Conservation (phyloP, 1,140 invertebrate genomes). For the Odontomachus brunneus region DNA sequence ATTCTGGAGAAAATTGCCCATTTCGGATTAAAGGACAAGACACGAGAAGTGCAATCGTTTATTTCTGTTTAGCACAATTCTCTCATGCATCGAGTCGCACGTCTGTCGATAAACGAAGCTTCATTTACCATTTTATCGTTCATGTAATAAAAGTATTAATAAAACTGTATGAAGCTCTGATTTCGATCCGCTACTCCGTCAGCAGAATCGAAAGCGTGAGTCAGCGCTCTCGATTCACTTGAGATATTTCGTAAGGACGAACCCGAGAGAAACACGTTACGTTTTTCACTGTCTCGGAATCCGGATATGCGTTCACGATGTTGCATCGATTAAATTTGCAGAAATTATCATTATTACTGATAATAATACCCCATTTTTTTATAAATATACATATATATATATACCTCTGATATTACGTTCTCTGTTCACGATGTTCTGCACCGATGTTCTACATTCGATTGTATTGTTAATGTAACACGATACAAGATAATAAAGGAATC, state of each 20-base stretch:
- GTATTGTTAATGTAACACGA: conserved; percentile 35
- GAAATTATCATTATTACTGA: conserved; percentile 13
- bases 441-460: conserved; percentile 27
- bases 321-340: conserved; percentile 5
- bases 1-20: neutral
- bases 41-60: neutral
- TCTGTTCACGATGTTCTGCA: neutral
- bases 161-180: conserved; percentile 55
- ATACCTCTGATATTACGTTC: conserved; percentile 10
- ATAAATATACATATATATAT: conserved; percentile 2
- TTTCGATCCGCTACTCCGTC: conserved; percentile 37
- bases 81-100: conserved; percentile 19
- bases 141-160: conserved; percentile 72
- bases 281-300: conserved; percentile 7
- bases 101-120: conserved; percentile 57
- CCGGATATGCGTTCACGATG: neutral
- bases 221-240: neutral
- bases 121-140: conserved; percentile 68
- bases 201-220: neutral
- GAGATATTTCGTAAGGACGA: neutral
- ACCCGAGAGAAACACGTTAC: neutral
- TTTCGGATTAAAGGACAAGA: neutral
- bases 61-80: conserved; percentile 17
- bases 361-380: conserved; percentile 31
- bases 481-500: conserved; percentile 45